Evolutionary conservation across 2,888 invertebrate species (phyloP).

Genomic region (Cacoxenus indagator): DNA sequence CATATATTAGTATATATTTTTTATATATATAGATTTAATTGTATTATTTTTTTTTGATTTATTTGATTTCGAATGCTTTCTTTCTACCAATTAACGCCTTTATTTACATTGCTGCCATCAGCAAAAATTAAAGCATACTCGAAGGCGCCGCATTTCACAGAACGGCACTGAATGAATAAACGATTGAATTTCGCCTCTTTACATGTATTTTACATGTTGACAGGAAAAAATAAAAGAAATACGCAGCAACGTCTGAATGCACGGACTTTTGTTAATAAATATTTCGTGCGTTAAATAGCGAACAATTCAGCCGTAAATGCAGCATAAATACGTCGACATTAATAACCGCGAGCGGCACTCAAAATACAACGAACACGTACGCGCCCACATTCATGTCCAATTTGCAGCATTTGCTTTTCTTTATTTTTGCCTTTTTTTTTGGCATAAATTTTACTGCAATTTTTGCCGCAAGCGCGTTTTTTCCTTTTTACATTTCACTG

Average conservation of each 20-base stretch:
- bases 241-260: neutral
- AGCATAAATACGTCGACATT: constrained; percentile 62
- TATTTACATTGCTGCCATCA: too few relatives aligned
- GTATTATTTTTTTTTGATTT: too few relatives aligned
- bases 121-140: constrained; percentile 25
- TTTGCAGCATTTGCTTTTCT: constrained; percentile 14
- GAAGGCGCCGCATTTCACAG: neutral
- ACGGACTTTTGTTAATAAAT: neutral
- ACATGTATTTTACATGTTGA: neutral
- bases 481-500: neutral
- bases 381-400: neutral
- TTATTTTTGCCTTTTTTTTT: constrained; percentile 15
- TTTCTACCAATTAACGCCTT: too few relatives aligned
- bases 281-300: constrained; percentile 10
- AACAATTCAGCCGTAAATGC: constrained; percentile 54
- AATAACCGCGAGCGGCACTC: constrained; percentile 40
- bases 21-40: too few relatives aligned
- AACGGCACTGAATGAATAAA: neutral
- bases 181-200: neutral
- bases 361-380: neutral
- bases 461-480: neutral
- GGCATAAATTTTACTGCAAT: neutral
- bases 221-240: neutral
- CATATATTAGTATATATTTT: too few relatives aligned
- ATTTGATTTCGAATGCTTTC: too few relatives aligned